These are phyloP conservation scores for Semnopithecus entellus DNA, from an alignment of 2,113 vertebrate species.

Conservation along the genomic window DNA sequence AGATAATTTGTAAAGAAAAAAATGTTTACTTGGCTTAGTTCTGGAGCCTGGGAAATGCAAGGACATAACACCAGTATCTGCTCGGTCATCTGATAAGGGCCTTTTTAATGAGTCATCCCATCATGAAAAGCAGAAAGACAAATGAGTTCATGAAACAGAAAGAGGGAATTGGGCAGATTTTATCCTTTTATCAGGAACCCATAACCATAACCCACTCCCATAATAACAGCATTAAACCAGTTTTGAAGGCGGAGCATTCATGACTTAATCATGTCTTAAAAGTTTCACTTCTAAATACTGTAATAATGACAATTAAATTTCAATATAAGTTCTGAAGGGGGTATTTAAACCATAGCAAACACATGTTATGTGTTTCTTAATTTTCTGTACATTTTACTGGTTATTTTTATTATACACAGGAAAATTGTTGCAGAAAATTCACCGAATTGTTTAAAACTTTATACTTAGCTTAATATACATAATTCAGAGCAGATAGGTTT, in stretches of 20 bases:
- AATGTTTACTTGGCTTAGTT: background rate
- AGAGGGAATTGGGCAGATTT: background rate
- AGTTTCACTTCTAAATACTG: background rate
- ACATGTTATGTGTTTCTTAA: background rate
- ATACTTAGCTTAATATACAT: background rate
- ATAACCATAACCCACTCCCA: background rate
- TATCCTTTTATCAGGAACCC: background rate
- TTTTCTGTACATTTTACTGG: background rate
- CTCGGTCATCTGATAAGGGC: background rate
- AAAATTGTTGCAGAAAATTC: background rate
- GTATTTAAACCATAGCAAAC: background rate
- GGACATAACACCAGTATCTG: background rate
- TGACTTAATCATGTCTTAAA: background rate
- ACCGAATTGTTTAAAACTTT: background rate
- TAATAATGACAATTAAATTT: background rate
- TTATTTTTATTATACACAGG: background rate
- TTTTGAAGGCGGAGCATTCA: background rate
- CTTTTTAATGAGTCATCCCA: background rate
- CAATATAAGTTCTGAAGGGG: background rate
- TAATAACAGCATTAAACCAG: background rate
- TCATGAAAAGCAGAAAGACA: background rate
- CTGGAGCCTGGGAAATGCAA: background rate
- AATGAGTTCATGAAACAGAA: background rate
- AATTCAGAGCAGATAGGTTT: background rate
- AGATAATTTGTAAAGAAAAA: background rate